Base-by-base conservation (phyloP, 2,888 invertebrate species). In the Amblyteles armatorius region DNA sequence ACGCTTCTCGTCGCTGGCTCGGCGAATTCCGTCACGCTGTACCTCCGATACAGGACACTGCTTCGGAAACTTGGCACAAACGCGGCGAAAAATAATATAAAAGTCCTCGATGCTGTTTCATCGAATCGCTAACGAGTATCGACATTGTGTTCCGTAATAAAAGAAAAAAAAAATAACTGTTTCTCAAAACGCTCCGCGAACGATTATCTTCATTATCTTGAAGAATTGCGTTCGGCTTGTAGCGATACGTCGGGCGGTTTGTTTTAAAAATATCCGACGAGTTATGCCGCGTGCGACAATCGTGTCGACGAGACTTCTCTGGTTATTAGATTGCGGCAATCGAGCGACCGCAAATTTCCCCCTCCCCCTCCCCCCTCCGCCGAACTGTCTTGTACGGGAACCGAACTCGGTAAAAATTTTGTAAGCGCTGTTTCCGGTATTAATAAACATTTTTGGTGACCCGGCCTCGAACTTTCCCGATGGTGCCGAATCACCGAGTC, bases 181-280 rank as follows among this genome's bases (percentile, higher is more conserved):
- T 4, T n/a, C 6, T 50, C 50, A 13, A 60, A 26, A 22, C 57
- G 57, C 13, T 19, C 22, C 22, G 60, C 60, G 13, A 60, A 29
- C 60, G 29, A 60, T 60, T 60, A 60, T 60, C 60, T 60, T 60
- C 60, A 60, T 60, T 60, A 60, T 60, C 60, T 13, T 7, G 60
- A 60, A 13, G 60, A 16, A 60, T 60, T 29, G 60, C 29, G 60
- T 26, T 29, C 26, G 19, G 22, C 33, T 33, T 29, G 16, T 63
- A 13, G 60, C 60, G 26, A 16, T 29, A 16, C 16, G 3, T 16
- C 60, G 60, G 7, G 29, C 7, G 5, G 19, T 52, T 63, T 89
- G 82, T 90, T 90, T 88, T 76, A n/a, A 83, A 90, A 90, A 90
- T 87, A 84, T 85, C 55, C 63, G 72, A 33, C 33, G 81, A 63